Evolutionary conservation across 2,888 invertebrate genomes (phyloP).

Genomic region (Anorthoa munda): DNA sequence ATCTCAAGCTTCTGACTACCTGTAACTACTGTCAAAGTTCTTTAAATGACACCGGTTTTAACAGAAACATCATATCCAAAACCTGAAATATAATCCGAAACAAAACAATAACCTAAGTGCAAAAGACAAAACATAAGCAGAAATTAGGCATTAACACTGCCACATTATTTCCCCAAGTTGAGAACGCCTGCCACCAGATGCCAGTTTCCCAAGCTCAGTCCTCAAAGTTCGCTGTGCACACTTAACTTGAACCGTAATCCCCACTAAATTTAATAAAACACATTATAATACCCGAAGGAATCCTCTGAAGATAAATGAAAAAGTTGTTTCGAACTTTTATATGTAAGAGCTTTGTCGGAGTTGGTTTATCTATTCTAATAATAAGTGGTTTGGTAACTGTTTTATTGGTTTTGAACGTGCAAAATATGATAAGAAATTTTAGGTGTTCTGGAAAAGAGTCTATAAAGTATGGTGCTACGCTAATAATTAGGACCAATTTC

Average conservation of each 20-base stretch:
- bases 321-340: constrained; percentile 40
- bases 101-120: background rate
- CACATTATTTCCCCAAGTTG: constrained; percentile 37
- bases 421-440: too few species aligned
- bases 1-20: too few species aligned
- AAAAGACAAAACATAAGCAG: background rate
- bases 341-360: constrained; percentile 24
- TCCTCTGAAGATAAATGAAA: constrained; percentile 44
- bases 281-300: constrained; percentile 34
- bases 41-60: too few species aligned
- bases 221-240: constrained; percentile 49
- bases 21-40: too few species aligned
- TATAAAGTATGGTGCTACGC: background rate
- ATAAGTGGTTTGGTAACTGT: constrained; percentile 17
- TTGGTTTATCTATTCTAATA: constrained; percentile 35
- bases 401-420: constrained; percentile 5
- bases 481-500: too few species aligned
- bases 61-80: background rate
- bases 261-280: constrained; percentile 61
- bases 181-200: constrained; percentile 57
- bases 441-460: too few species aligned
- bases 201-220: constrained; percentile 35
- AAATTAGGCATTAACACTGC: constrained; percentile 8
- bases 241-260: constrained; percentile 48
- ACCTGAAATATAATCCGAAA: background rate